phyloP scores from a whole-genome alignment of 2,888 invertebrate species.

The Cheilosia variabilis region DNA sequence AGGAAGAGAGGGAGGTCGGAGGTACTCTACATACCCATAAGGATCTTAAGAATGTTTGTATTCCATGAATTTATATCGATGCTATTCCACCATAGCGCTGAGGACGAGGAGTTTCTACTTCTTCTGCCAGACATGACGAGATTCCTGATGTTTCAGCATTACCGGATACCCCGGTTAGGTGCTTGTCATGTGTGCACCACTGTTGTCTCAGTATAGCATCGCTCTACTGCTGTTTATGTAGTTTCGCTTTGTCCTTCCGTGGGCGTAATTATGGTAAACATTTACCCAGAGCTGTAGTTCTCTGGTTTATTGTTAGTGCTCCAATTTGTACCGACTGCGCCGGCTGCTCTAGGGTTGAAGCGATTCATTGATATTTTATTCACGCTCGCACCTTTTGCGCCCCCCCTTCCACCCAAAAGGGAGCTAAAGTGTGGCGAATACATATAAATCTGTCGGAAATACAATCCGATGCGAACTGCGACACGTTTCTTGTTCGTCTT shows the following conservation, averaged over 20 bases:
- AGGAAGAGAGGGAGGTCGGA: not conserved
- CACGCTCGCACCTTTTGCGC: conserved; percentile 64
- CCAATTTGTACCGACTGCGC: conserved; percentile 48
- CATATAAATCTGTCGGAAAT: conserved; percentile 65
- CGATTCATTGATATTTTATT: conserved; percentile 66
- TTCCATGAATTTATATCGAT: conserved; percentile 39
- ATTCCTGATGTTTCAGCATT: conserved; percentile 58
- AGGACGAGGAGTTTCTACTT: conserved; percentile 2
- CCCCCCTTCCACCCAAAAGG: not conserved
- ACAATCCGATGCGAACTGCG: conserved; percentile 58
- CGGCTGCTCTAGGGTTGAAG: not conserved
- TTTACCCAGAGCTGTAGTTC: conserved; percentile 63
- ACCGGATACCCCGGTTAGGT: conserved; percentile 12
- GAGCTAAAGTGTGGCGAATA: conserved; percentile 9
- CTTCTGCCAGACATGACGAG: conserved; percentile 60
- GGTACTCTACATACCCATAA: not conserved
- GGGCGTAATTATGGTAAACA: conserved; percentile 73
- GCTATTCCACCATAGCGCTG: conserved; percentile 3
- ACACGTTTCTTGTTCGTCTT: conserved; percentile 42
- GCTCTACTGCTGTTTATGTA: conserved; percentile 33
- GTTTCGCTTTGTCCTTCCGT: conserved; percentile 54
- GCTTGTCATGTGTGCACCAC: conserved; percentile 67
- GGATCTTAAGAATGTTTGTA: conserved; percentile 51
- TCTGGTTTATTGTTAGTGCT: conserved; percentile 55
- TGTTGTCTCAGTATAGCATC: conserved; percentile 12